Percentiles rank a stretch among this genome's conserved stretches.
phyloP scores from a whole-genome alignment of 2,888 invertebrate genomes.

The Tenthredo livida region DNA sequence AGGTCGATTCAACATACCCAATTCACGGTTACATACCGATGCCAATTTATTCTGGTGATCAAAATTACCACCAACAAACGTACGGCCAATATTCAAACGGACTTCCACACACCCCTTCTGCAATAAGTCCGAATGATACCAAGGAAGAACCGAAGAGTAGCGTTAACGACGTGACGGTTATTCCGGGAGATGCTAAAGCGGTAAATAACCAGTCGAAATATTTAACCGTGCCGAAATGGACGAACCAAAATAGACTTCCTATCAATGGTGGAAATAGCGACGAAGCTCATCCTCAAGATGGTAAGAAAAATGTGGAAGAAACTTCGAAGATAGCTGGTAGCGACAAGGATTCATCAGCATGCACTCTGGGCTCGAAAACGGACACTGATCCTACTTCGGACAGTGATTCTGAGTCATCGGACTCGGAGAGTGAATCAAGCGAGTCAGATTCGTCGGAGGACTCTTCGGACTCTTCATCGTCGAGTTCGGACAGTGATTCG shows the following conservation, averaged over 20 bases:
- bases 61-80: neutral
- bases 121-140: neutral
- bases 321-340: conserved; percentile 52
- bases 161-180: neutral
- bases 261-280: conserved; percentile 10
- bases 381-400: conserved; percentile 54
- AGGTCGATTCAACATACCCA: conserved; percentile 9
- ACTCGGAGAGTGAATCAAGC: conserved; percentile 59
- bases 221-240: conserved; percentile 51
- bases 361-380: conserved; percentile 18
- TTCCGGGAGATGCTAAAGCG: neutral
- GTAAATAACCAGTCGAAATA: conserved; percentile 2
- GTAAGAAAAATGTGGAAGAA: conserved; percentile 14
- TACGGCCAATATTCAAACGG: neutral
- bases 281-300: conserved; percentile 35
- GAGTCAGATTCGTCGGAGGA: conserved; percentile 4
- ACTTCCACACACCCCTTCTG: neutral
- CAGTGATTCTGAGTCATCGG: conserved; percentile 53
- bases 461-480: conserved; percentile 50
- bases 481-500: conserved; percentile 63
- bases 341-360: conserved; percentile 51
- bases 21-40: conserved; percentile 21
- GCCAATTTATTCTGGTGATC: conserved; percentile 22
- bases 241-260: conserved; percentile 32
- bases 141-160: neutral